A percentile compares a stretch with the other conserved stretches of the same genome.
phyloP scores from a whole-genome alignment of 2,113 vertebrate genomes.

The Clupea harengus region DNA sequence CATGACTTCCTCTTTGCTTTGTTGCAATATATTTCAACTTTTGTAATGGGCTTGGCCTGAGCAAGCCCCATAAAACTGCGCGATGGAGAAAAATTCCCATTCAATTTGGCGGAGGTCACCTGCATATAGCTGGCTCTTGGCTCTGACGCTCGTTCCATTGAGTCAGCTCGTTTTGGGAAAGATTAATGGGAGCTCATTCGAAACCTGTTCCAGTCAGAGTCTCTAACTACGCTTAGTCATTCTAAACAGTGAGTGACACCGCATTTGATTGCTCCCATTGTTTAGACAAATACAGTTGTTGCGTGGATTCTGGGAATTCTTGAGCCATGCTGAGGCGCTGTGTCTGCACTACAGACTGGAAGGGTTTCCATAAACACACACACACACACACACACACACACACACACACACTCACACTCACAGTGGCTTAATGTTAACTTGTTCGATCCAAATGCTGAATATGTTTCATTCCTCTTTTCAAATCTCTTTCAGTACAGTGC shows the following conservation, averaged over 20 bases:
- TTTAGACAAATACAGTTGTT: background rate
- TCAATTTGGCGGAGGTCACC: conserved; percentile 4
- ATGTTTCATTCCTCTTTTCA: too few relatives aligned
- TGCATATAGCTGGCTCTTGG: background rate
- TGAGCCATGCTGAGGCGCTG: background rate
- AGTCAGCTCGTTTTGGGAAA: background rate
- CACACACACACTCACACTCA: conserved; percentile 23
- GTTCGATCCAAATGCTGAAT: too few relatives aligned
- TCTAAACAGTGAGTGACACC: background rate
- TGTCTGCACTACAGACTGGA: background rate
- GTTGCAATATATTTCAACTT: background rate
- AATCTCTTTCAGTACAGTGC: background rate
- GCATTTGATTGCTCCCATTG: background rate
- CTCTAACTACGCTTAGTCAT: background rate
- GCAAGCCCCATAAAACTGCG: background rate
- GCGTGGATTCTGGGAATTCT: background rate
- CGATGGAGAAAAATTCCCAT: background rate
- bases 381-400: conserved; percentile 13
- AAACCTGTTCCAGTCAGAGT: background rate
- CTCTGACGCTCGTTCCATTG: background rate
- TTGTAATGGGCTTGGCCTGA: background rate
- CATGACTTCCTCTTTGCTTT: background rate
- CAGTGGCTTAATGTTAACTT: too few relatives aligned
- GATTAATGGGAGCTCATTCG: background rate
- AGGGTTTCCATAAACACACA: conserved; percentile 7